phyloP scores from a whole-genome alignment of 2,113 vertebrate species.

The Formicarius rufipectus region DNA sequence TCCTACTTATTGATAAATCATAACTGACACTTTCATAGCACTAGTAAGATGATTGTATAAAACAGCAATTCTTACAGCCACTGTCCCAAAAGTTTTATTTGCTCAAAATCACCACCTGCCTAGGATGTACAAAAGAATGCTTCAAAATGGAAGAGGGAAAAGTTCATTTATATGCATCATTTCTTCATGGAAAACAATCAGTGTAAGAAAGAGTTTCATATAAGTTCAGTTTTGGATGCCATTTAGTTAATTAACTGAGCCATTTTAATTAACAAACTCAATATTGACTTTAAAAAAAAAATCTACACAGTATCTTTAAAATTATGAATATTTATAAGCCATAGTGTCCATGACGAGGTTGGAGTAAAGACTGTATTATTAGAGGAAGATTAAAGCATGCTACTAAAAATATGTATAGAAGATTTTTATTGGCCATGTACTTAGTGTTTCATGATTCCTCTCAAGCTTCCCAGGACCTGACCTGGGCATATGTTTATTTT shows the following conservation, averaged over 20 bases:
- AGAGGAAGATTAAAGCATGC: conserved; percentile 24
- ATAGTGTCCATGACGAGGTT: conserved; percentile 13
- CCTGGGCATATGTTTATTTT: background rate
- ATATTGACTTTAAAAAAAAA: conserved; percentile 77
- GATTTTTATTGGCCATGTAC: background rate
- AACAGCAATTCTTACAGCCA: background rate
- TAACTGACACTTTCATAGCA: background rate
- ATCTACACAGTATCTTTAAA: conserved; percentile 57
- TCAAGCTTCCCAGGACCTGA: background rate
- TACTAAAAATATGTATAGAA: background rate
- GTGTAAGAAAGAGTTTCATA: conserved; percentile 60
- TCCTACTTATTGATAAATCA: background rate
- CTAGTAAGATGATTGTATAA: background rate
- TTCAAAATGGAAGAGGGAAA: background rate
- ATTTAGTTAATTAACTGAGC: conserved; percentile 77
- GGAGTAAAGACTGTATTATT: conserved; percentile 37
- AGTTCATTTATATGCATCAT: conserved; percentile 70
- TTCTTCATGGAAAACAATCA: conserved; percentile 74
- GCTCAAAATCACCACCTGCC: background rate
- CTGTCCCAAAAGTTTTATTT: background rate
- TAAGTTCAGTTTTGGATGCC: conserved; percentile 56
- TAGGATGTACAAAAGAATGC: background rate
- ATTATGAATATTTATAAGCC: conserved; percentile 65
- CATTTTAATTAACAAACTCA: conserved; percentile 75
- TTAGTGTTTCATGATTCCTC: background rate